Base-by-base conservation (phyloP, 2,797 vertebrate species). In the Thripadectes ignobilis region DNA sequence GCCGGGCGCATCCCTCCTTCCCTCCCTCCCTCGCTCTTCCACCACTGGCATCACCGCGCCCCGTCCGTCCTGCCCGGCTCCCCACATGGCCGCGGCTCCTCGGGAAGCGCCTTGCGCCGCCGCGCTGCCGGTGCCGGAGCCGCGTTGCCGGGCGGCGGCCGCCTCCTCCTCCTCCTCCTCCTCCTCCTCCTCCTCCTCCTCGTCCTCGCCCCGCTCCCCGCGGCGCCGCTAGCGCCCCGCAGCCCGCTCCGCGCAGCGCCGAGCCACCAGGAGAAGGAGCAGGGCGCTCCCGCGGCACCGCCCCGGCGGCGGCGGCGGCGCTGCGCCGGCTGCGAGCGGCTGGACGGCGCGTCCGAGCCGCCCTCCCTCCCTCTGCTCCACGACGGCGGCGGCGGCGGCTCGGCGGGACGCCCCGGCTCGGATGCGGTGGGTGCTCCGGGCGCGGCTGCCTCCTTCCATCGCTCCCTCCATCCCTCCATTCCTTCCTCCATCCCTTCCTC, bases 71-170 rank as follows among this genome's bases (percentile, higher is more conserved):
- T 72, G 83, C 43, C 97, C 76, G 85, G 85, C 75, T 92, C 86
- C 92, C 78, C 90, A 83, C 91, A 97, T 97, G 97, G 95, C 94
- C 89, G 91, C 84, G 93, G 97, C 95, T 98, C 96, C 94, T 96
- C 71, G 86, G 92, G 95, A 95, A 85, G 73, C 54, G 62, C 39
- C 62, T 75, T 52, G 63, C 91, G 73, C 89, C 88, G 46, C 93
- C 95, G 78, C 88, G 73, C 88, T 73, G 75, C 54, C 77, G 78
- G 26, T 72, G 49, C 43, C n/a, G 67, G 36, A 59, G 69, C 23
- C 69, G 55, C 45, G 73, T 52, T 48, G 30, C 71, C 73, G 79
- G 75, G 62, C 80, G 84, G 85, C 93, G 72, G 74, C 69, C 39
- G 81, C 54, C 58, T 27, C 63, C 27, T 36, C 59, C 51, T 24